Percentiles rank a stretch among this genome's conserved stretches.
These are phyloP conservation scores for Cettia cetti DNA, from an alignment of 2,113 vertebrate species.

Conservation along the genomic window DNA sequence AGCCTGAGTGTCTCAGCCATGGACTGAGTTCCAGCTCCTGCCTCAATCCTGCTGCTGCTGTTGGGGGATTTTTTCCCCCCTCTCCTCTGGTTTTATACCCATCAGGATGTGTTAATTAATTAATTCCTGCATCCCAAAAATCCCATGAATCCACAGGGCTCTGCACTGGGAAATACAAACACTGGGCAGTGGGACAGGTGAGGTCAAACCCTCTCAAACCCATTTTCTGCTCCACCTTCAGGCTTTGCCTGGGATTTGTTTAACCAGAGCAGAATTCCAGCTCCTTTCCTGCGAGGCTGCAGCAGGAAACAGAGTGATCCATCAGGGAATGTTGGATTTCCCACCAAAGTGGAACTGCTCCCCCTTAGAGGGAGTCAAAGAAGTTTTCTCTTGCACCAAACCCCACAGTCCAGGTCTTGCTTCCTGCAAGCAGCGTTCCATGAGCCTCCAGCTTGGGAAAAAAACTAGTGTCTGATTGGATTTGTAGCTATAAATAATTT, in stretches of 20 bases:
- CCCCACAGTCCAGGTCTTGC: not conserved
- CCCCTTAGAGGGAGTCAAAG: not conserved
- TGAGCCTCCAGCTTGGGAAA: not conserved
- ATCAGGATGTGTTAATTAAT: not conserved
- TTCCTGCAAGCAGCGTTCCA: not conserved
- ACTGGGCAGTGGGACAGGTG: not conserved
- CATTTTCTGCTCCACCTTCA: not conserved
- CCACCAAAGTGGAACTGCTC: not conserved
- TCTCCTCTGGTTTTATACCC: not conserved
- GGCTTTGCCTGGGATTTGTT: not conserved
- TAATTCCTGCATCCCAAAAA: not conserved
- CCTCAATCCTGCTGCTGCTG: not conserved
- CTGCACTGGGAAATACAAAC: not conserved
- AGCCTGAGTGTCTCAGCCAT: not conserved
- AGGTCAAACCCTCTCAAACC: not conserved
- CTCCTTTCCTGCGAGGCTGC: not conserved
- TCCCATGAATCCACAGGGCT: not conserved
- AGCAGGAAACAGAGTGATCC: not conserved
- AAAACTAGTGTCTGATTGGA: not conserved
- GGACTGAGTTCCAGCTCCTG: not conserved
- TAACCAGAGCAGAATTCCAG: not conserved
- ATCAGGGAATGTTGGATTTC: conserved; percentile 6
- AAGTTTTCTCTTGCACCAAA: not conserved
- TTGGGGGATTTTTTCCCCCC: not conserved
- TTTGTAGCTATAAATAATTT: not conserved